Percentiles rank a stretch among this genome's conserved stretches.
Conservation (phyloP, 2,888 invertebrate genomes). For the Muscina levida region DNA sequence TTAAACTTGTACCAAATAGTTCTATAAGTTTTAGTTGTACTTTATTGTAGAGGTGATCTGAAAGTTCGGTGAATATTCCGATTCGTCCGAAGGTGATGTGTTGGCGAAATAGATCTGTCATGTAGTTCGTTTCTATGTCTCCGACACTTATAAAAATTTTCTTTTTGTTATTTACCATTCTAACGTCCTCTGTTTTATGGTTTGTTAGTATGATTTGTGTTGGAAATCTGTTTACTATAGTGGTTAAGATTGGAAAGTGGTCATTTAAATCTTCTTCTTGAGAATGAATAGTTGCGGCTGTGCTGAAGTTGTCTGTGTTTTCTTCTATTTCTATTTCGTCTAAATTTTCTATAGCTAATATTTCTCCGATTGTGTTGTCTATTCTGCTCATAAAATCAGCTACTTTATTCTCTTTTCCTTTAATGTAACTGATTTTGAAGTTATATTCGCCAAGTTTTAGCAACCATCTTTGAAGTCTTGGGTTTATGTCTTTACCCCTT, state of each 20-base stretch:
- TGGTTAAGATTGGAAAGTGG: not conserved
- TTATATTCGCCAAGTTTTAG: slow-evolving; percentile 34
- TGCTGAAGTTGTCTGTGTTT: not conserved
- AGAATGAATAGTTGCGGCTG: not conserved
- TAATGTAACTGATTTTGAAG: not conserved
- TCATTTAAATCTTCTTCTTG: not conserved
- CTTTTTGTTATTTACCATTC: not conserved
- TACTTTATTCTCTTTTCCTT: not conserved
- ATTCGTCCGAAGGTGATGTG: no score
- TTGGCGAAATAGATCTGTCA: no score
- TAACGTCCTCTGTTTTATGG: not conserved
- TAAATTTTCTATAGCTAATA: no score
- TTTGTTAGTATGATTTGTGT: not conserved
- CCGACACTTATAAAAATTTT: not conserved
- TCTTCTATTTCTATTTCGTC: not conserved
- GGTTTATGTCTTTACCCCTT: slow-evolving; percentile 27
- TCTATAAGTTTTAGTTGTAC: no score
- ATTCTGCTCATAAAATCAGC: slow-evolving; percentile 23
- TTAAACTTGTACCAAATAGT: not conserved
- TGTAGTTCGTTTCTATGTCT: not conserved
- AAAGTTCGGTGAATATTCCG: not conserved
- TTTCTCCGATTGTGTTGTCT: no score
- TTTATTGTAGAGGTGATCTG: slow-evolving; percentile 1
- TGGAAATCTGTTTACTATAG: no score
- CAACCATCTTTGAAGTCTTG: slow-evolving; percentile 25